Evolutionary conservation across 2,797 vertebrate species (phyloP).

Genomic region (Pseudochirops cupreus): DNA sequence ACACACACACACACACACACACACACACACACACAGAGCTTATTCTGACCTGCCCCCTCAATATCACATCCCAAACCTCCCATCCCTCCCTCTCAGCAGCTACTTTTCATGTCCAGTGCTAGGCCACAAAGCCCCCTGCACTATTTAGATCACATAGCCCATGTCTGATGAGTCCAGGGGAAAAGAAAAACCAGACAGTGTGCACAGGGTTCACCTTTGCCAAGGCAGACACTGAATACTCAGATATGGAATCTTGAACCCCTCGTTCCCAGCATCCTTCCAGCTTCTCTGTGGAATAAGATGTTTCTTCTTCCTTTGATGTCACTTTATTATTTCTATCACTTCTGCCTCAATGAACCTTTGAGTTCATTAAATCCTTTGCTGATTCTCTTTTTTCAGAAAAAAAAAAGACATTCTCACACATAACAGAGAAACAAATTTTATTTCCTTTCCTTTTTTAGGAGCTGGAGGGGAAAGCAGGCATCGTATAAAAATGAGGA

Average conservation of each 20-base stretch:
- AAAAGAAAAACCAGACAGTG: not conserved
- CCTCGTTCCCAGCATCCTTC: slow-evolving; percentile 16
- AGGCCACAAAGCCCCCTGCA: not conserved
- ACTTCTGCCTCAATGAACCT: slow-evolving; percentile 50
- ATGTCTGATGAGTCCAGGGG: not conserved
- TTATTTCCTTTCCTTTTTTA: not conserved
- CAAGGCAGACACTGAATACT: not conserved
- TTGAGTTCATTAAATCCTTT: slow-evolving; percentile 60
- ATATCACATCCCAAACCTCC: not conserved
- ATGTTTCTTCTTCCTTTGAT: slow-evolving; percentile 32
- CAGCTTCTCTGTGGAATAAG: slow-evolving; percentile 36
- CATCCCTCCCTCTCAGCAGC: not conserved
- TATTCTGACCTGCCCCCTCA: not conserved
- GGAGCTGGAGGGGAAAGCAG: not conserved
- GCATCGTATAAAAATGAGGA: not conserved
- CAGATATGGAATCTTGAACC: not conserved
- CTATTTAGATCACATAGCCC: not conserved
- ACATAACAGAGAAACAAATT: slow-evolving; percentile 1
- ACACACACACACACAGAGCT: not conserved
- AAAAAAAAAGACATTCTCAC: slow-evolving; percentile 53
- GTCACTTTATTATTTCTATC: slow-evolving; percentile 14
- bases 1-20: no score
- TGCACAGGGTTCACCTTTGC: not conserved
- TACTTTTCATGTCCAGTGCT: slow-evolving; percentile 12
- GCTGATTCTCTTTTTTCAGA: slow-evolving; percentile 49